Percentiles rank a stretch among this genome's conserved stretches.
These are phyloP conservation scores for Vireo griseus DNA, from an alignment of 2,797 vertebrate species.

Conservation along the genomic window DNA sequence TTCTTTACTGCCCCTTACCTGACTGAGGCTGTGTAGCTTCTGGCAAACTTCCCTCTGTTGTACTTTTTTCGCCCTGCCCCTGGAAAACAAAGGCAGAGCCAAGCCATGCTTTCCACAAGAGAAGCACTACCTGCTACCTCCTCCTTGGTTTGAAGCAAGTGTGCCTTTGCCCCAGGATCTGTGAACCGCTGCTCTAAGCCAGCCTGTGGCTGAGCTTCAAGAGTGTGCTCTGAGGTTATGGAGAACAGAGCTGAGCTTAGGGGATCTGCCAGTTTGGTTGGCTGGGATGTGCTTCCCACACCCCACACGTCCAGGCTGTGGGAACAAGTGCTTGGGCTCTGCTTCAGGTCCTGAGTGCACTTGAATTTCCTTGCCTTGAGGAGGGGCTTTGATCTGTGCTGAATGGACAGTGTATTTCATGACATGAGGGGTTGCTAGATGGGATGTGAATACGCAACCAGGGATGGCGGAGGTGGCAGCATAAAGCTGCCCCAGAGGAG, in stretches of 20 bases:
- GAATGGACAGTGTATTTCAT: background rate
- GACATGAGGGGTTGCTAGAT: background rate
- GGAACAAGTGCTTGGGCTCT: background rate
- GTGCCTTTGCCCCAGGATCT: background rate
- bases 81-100: background rate
- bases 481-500: accelerated
- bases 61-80: background rate
- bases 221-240: background rate
- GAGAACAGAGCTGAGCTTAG: background rate
- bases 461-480: accelerated
- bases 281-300: background rate
- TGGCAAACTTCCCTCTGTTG: background rate
- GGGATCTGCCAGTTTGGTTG: background rate
- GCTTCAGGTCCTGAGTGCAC: background rate
- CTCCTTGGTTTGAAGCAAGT: background rate
- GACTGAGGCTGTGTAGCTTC: background rate
- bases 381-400: background rate
- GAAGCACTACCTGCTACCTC: background rate
- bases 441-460: background rate
- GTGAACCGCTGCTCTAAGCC: background rate
- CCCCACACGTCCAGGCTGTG: background rate
- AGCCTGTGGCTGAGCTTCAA: background rate
- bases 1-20: background rate
- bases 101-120: background rate
- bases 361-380: background rate